A percentile compares a stretch with the other conserved stretches of the same genome.
phyloP scores from a whole-genome alignment of 2,888 invertebrate species.

The Torymus texanus region DNA sequence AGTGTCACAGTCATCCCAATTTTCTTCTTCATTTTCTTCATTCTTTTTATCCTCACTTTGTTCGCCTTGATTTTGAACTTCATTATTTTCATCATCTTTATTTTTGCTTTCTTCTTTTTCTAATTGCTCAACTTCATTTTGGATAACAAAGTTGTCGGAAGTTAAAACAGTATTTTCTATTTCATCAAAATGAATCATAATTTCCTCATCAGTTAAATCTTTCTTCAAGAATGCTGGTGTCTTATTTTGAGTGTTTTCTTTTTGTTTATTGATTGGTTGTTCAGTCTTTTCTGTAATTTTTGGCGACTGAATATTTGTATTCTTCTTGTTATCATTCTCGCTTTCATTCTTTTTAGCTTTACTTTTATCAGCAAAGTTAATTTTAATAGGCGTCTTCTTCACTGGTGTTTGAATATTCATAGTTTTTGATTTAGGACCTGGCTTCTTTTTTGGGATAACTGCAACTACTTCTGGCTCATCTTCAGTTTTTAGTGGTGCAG shows the following conservation, averaged over 20 bases:
- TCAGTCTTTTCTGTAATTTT: constrained; percentile 19
- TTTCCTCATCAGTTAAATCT: constrained; percentile 66
- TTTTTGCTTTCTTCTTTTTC: constrained; percentile 18
- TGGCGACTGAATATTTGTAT: background rate
- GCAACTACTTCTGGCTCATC: background rate
- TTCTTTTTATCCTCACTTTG: constrained; percentile 34
- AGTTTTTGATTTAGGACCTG: constrained; percentile 55
- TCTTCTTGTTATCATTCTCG: constrained; percentile 14
- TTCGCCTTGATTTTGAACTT: no score
- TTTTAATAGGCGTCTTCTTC: constrained; percentile 47
- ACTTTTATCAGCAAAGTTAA: constrained; percentile 49
- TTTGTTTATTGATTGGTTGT: background rate
- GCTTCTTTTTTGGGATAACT: constrained; percentile 38
- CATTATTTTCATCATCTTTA: constrained; percentile 43
- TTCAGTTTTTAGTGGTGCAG: constrained; percentile 5
- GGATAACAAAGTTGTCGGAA: constrained; percentile 61
- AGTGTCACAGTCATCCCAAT: constrained; percentile 54
- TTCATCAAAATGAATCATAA: constrained; percentile 67
- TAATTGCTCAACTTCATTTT: constrained; percentile 60
- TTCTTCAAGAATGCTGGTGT: constrained; percentile 58
- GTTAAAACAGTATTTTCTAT: constrained; percentile 67
- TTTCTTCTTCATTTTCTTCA: constrained; percentile 31
- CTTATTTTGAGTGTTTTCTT: constrained; percentile 12
- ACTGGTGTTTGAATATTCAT: constrained; percentile 42
- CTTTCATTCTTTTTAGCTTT: constrained; percentile 11